Base-by-base conservation (phyloP, 2,888 invertebrate genomes). In the Conops quadrifasciatus region DNA sequence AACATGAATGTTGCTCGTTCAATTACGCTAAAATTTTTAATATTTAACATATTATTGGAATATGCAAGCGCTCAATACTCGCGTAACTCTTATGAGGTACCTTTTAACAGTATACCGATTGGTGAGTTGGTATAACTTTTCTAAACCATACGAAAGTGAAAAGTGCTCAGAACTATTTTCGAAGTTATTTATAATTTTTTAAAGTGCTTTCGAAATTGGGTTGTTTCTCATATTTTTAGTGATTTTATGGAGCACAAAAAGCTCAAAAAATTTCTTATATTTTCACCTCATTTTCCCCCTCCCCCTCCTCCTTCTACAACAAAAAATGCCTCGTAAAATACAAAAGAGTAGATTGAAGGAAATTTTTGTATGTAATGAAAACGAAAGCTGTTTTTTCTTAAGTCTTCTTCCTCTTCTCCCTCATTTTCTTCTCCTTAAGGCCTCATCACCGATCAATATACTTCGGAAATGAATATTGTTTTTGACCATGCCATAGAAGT, bases 401-500 rank as follows among this genome's bases (percentile, higher is more conserved):
- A n/a, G n/a, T n/a, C n/a, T n/a, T n/a, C n/a, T n/a, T n/a, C n/a
- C n/a, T n/a, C n/a, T 71, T 19, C 15, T 26, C 7, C 36, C 19
- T 56, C 13, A 19, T 28, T 62, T 26, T 19, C 11, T n/a, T 30
- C 66, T 51, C 1, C 5, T 49, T 15, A 36, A 84, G 84, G 83
- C 49, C 75, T 84, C 43, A 78, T 84, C 21, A 80, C 84, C 3
- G 84, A 84, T 77, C 82, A 80, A 60, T 78, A 82, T 65, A 78
- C 75, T 16, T 78, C 80, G 11, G 74, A 80, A 75, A 82, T 84
- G 80, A 78, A 77, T 60, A 80, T 78, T 21, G 78, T 85, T 19
- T 84, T 85, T 66, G 81, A 84, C 60, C 78, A 80, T 73, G 83
- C 85, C 13, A 84, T 85, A 66, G 77, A 80, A 56, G 77, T 78